Conservation (phyloP, 2,797 vertebrate species). For the Trichosurus vulpecula region DNA sequence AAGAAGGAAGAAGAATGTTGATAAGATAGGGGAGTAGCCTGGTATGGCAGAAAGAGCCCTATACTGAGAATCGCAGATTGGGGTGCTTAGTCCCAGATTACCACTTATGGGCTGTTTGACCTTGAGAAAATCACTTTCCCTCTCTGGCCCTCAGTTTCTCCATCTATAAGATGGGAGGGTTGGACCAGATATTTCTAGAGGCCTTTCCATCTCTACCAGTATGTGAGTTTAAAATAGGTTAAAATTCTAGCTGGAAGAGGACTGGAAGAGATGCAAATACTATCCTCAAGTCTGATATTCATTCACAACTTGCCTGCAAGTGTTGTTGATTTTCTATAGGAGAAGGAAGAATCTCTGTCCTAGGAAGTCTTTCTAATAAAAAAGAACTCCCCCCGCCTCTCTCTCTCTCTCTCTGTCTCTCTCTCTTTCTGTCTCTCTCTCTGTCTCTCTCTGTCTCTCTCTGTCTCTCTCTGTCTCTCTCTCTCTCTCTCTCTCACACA, state of each 20-base stretch:
- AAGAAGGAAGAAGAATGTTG: background rate
- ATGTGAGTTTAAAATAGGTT: background rate
- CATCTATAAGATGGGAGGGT: background rate
- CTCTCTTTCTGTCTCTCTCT: background rate
- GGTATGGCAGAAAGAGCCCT: background rate
- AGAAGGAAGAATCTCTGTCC: background rate
- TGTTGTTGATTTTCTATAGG: background rate
- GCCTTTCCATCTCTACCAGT: background rate
- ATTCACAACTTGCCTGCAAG: background rate
- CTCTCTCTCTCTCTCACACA: too few relatives aligned
- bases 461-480: background rate
- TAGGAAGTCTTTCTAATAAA: background rate
- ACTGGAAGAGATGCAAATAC: background rate
- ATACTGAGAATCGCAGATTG: background rate
- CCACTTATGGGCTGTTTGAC: background rate
- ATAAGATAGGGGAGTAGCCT: background rate
- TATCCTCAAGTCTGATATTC: background rate
- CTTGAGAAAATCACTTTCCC: background rate
- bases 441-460: background rate
- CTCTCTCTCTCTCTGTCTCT: background rate
- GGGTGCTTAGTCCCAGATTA: background rate
- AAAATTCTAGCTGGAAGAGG: background rate
- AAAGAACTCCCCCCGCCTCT: background rate
- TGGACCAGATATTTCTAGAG: background rate
- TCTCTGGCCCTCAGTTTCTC: background rate